A percentile compares a stretch with the other conserved stretches of the same genome.
Conservation (phyloP, 2,888 invertebrate genomes). For the Cosmia pyralina region DNA sequence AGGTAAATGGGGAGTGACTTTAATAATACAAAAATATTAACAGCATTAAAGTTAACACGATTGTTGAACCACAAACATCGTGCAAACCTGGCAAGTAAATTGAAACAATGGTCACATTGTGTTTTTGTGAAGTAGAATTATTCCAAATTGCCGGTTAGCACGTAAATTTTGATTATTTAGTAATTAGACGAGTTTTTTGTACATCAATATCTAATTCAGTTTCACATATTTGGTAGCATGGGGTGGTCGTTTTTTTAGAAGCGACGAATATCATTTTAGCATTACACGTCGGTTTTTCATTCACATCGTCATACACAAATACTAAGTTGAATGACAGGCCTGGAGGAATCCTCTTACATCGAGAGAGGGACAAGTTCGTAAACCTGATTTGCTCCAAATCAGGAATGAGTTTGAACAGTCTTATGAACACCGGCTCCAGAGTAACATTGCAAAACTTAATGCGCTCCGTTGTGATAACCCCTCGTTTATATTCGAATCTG, state of each 20-base stretch:
- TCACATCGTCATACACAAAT: conserved; percentile 82
- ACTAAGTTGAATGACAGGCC: conserved; percentile 82
- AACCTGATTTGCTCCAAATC: conserved; percentile 84
- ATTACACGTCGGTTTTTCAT: conserved; percentile 76
- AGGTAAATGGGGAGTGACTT: conserved; percentile 10
- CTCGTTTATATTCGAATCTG: conserved; percentile 80
- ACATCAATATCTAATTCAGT: conserved; percentile 80
- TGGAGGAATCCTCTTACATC: conserved; percentile 83
- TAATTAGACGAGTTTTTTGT: conserved; percentile 70
- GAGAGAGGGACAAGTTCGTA: conserved; percentile 79
- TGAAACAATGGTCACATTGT: conserved; percentile 37
- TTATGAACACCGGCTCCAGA: conserved; percentile 83
- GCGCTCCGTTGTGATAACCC: conserved; percentile 77
- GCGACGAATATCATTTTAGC: conserved; percentile 85
- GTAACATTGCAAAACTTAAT: conserved; percentile 83
- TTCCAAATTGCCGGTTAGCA: conserved; percentile 17
- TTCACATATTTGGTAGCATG: conserved; percentile 86
- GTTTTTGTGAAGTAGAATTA: conserved; percentile 26
- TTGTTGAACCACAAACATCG: conserved; percentile 6
- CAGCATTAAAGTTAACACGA: background rate
- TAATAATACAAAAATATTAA: conserved; percentile 29
- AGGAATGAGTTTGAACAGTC: conserved; percentile 81
- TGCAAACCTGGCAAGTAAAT: conserved; percentile 14
- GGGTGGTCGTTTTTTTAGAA: conserved; percentile 82
- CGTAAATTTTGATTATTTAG: conserved; percentile 14